Evolutionary conservation across 2,113 vertebrate genomes (phyloP).

Genomic region (Ranitomeya imitator): DNA sequence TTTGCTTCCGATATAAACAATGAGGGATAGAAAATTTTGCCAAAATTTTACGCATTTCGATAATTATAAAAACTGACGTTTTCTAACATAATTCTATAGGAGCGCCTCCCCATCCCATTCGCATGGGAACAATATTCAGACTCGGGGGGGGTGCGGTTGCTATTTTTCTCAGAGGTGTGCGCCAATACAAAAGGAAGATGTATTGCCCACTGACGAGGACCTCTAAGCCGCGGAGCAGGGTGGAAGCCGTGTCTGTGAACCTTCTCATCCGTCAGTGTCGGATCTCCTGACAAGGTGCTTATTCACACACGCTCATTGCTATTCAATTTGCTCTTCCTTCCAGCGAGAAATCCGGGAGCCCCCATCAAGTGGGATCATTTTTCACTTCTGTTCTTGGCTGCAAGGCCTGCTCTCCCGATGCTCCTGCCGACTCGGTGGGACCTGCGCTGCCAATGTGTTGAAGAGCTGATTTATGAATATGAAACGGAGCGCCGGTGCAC

Average conservation of each 20-base stretch:
- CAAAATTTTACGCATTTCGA: no score
- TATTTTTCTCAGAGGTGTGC: background rate
- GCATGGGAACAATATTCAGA: background rate
- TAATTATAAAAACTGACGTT: no score
- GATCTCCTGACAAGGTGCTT: slow-evolving; percentile 83
- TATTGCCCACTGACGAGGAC: slow-evolving; percentile 57
- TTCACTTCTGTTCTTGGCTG: slow-evolving; percentile 70
- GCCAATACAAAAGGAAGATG: slow-evolving; percentile 9
- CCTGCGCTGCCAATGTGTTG: slow-evolving; percentile 63
- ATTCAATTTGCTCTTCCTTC: slow-evolving; percentile 81
- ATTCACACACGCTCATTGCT: slow-evolving; percentile 84
- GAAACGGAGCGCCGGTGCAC: slow-evolving; percentile 63
- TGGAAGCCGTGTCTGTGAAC: slow-evolving; percentile 70
- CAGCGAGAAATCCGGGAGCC: slow-evolving; percentile 69
- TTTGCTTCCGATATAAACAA: no score
- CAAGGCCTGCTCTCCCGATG: slow-evolving; percentile 67
- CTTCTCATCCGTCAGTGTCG: slow-evolving; percentile 87
- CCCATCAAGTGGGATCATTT: slow-evolving; percentile 73
- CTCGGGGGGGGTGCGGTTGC: background rate
- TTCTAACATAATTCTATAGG: background rate
- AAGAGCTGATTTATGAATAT: slow-evolving; percentile 79
- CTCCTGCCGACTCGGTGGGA: slow-evolving; percentile 66
- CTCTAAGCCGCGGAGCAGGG: slow-evolving; percentile 66
- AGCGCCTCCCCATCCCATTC: background rate
- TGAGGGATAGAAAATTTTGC: no score